phyloP scores from a whole-genome alignment of 2,888 invertebrate genomes.

The Nebria brevicollis region DNA sequence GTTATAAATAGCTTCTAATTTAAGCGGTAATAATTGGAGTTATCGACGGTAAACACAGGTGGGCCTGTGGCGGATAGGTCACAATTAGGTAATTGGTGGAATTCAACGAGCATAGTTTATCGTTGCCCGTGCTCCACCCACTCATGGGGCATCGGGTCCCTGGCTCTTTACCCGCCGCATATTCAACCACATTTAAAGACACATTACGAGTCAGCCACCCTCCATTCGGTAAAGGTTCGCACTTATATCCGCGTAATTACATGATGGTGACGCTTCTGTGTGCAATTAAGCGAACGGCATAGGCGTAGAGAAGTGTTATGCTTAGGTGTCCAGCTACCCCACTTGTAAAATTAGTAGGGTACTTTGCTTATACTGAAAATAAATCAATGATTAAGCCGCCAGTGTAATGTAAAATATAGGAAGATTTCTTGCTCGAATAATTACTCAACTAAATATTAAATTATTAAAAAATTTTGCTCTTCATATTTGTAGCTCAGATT shows the following conservation, averaged over 20 bases:
- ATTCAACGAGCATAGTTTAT: conserved; percentile 31
- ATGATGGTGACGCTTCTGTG: conserved; percentile 28
- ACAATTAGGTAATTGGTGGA: conserved; percentile 36
- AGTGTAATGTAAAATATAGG: background rate
- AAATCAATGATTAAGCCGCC: background rate
- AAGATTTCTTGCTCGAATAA: no score
- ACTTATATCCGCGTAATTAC: conserved; percentile 43
- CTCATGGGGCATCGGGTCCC: background rate
- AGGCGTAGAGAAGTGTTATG: background rate
- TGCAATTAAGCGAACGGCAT: conserved; percentile 34
- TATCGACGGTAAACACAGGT: conserved; percentile 45
- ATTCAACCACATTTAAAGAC: conserved; percentile 38
- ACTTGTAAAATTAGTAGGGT: background rate
- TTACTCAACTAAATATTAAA: no score
- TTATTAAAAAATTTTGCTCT: no score
- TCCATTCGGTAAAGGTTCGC: conserved; percentile 29
- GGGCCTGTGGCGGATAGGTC: conserved; percentile 32
- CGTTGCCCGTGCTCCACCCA: background rate
- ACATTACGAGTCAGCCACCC: conserved; percentile 26
- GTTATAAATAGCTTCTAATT: conserved; percentile 34
- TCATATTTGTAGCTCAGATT: no score
- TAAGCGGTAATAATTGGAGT: conserved; percentile 30
- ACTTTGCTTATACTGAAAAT: background rate
- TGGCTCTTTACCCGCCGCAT: background rate
- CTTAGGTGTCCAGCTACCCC: background rate